phyloP scores from a whole-genome alignment of 2,113 vertebrate genomes.

The Myocastor coypus region DNA sequence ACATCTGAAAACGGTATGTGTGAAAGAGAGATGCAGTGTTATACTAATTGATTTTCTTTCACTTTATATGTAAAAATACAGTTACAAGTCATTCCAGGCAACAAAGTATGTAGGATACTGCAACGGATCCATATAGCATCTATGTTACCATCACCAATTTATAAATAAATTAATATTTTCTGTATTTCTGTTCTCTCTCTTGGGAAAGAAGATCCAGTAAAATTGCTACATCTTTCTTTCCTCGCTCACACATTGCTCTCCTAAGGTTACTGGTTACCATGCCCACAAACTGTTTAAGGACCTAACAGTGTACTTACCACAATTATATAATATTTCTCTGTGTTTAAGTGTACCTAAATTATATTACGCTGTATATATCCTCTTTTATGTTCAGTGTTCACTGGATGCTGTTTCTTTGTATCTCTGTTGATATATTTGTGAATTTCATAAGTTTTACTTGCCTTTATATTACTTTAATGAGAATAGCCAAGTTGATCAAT shows the following conservation, averaged over 20 bases:
- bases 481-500: slow-evolving; percentile 35
- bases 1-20: not conserved
- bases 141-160: not conserved
- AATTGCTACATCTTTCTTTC: not conserved
- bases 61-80: slow-evolving; percentile 4
- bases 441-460: slow-evolving; percentile 32
- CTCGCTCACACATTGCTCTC: slow-evolving; percentile 19
- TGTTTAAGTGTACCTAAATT: slow-evolving; percentile 7
- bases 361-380: not conserved
- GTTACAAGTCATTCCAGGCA: slow-evolving; percentile 45
- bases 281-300: not conserved
- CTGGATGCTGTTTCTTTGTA: not conserved
- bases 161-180: slow-evolving; percentile 14
- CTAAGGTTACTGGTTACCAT: slow-evolving; percentile 3
- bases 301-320: not conserved
- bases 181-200: not conserved
- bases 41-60: not conserved
- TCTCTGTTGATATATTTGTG: not conserved
- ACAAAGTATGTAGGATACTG: not conserved
- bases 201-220: not conserved
- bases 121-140: not conserved
- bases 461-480: slow-evolving; percentile 36
- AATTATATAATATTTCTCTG: not conserved
- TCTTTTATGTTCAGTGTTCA: slow-evolving; percentile 23
- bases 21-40: not conserved